phyloP scores from a whole-genome alignment of 1,140 invertebrate genomes.

The Chironomus tepperi region DNA sequence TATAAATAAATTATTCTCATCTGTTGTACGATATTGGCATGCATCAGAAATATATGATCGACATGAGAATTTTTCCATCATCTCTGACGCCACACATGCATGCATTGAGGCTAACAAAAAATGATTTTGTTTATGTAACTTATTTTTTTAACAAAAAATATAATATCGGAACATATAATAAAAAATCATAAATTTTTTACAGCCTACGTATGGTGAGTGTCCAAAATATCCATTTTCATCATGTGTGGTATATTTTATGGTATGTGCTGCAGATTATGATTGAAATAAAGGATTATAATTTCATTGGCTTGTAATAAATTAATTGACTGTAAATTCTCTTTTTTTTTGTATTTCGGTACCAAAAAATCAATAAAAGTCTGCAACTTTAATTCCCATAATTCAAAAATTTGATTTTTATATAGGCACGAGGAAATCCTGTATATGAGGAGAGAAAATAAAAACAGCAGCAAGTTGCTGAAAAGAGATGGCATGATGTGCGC shows the following conservation, averaged over 20 bases:
- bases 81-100: background rate
- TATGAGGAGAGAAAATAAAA: background rate
- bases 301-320: background rate
- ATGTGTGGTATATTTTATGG: background rate
- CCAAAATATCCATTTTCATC: background rate
- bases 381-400: background rate
- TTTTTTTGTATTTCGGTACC: background rate
- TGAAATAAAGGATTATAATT: background rate
- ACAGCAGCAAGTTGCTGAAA: background rate
- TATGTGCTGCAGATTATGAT: background rate
- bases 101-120: background rate
- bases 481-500: background rate
- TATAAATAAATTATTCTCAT: constrained; percentile 15
- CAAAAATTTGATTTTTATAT: no score
- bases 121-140: constrained; percentile 12
- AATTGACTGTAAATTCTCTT: background rate
- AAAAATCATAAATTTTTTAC: background rate
- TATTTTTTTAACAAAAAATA: constrained; percentile 22
- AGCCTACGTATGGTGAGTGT: background rate
- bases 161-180: background rate
- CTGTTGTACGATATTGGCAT: background rate
- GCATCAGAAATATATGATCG: background rate
- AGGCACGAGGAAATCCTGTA: background rate
- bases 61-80: background rate
- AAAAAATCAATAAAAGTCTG: background rate